phyloP scores from a whole-genome alignment of 2,113 vertebrate genomes.

The Trichomycterus rosablanca region DNA sequence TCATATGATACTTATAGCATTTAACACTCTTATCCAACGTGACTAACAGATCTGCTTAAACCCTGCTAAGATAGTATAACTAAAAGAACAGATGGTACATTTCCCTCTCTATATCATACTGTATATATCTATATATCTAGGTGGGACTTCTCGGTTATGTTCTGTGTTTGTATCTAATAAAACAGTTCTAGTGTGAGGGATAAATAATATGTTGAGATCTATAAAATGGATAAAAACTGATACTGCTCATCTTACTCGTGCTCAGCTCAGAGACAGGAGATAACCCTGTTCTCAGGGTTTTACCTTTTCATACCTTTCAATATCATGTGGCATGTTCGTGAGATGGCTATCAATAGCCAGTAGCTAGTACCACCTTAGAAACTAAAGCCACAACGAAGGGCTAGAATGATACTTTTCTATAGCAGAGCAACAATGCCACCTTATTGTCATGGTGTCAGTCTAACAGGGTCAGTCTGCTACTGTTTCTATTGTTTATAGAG shows the following conservation, averaged over 20 bases:
- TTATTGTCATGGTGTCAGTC: conserved; percentile 52
- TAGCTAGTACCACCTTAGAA: conserved; percentile 27
- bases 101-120: too few relatives aligned
- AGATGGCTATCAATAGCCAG: too few relatives aligned
- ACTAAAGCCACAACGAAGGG: conserved; percentile 47
- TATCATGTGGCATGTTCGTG: conserved; percentile 38
- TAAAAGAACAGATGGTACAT: too few relatives aligned
- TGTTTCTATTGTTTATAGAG: neutral
- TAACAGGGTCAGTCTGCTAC: conserved; percentile 20
- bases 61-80: too few relatives aligned
- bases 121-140: too few relatives aligned
- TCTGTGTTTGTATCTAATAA: neutral
- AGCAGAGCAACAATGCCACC: conserved; percentile 42
- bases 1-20: too few relatives aligned
- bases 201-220: conserved; percentile 12
- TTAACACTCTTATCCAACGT: too few relatives aligned
- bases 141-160: too few relatives aligned
- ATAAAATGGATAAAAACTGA: conserved; percentile 32
- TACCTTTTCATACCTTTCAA: conserved; percentile 56
- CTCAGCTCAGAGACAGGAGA: conserved; percentile 42
- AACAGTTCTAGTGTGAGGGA: neutral
- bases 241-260: conserved; percentile 51
- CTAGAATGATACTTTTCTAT: conserved; percentile 48
- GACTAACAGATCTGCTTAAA: too few relatives aligned
- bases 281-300: conserved; percentile 70